phyloP scores from a whole-genome alignment of 2,888 invertebrate genomes.

The Xanthorhoe designata region DNA sequence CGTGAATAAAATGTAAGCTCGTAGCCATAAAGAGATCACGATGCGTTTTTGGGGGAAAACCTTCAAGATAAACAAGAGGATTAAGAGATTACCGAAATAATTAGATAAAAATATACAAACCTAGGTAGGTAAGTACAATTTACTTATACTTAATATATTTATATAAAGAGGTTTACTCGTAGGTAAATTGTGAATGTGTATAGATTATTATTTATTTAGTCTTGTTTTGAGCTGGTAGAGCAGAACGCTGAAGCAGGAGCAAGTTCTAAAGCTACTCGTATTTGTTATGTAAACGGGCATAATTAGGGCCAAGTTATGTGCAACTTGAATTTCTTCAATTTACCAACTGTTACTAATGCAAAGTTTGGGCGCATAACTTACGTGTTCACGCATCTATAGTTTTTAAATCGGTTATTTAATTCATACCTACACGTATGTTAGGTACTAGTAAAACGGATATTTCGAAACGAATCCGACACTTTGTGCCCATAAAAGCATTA shows the following conservation, averaged over 20 bases:
- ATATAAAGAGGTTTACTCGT: too few species aligned
- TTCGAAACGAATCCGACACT: neutral
- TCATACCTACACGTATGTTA: neutral
- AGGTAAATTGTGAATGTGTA: too few species aligned
- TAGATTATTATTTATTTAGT: too few species aligned
- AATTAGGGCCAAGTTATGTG: neutral
- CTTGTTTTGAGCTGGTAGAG: constrained; percentile 1
- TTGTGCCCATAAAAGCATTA: neutral
- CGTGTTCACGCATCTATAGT: neutral
- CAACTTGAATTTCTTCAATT: constrained; percentile 7
- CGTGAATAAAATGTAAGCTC: too few species aligned
- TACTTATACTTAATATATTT: too few species aligned
- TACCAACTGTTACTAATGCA: neutral
- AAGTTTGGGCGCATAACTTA: neutral
- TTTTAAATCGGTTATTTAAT: neutral
- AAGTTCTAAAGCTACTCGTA: constrained; percentile 6
- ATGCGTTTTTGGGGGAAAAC: too few species aligned
- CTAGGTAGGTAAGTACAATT: neutral
- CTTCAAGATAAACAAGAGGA: too few species aligned
- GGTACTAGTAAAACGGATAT: neutral
- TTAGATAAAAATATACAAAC: neutral
- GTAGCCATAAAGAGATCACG: too few species aligned
- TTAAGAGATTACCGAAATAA: neutral
- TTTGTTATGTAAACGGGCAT: neutral
- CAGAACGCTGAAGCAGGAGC: neutral